Evolutionary conservation across 2,888 invertebrate genomes (phyloP), one percentile per base, ranked within the genome.

Genomic region (Idaea biselata): DNA sequence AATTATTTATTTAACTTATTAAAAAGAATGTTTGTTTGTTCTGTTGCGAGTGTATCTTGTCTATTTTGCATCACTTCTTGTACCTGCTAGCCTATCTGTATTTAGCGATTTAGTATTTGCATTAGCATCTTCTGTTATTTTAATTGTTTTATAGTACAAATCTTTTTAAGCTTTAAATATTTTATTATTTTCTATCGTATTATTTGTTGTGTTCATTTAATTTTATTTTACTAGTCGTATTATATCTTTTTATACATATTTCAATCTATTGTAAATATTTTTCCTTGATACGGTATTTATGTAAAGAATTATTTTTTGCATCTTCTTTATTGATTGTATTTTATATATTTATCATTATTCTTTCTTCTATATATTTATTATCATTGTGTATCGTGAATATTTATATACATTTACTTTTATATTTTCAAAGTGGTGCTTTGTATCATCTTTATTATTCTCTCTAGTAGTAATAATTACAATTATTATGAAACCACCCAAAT

Each of bases 1-100:
- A 84, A 81, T 88, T 86, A 91, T 86, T 91, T 90, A 91, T 89
- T 86, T 80, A 83, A 86, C 81, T 85, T 84, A 86, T 80, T 82
- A 79, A 78, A 74, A 32, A 17, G 61, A 44, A 44, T 44, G 44
- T 79, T 81, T 78, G 75, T 77, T 79, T 79, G 77, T 78, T 76
- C 77, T 81, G 78, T 79, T 75, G 83, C 82, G 86, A 88, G 86
- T 87, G 86, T 73, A 79, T 86, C 86, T 88, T 87, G 86, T 87
- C 86, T 82, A 69, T 69, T 25, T 74, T 72, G 72, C 72, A 72
- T 70, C 74, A 64, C 66, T 76, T 76, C 78, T 77, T 72, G 88
- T 89, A 88, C 87, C 88, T 88, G 86, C 82, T 79, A 73, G 68
- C 72, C 73, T 65, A 63, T 78, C 75, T 80, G 79, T 61, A 7